These are phyloP conservation scores for Gallinago solitaria DNA, from an alignment of 2,797 vertebrate genomes.

Conservation along the genomic window DNA sequence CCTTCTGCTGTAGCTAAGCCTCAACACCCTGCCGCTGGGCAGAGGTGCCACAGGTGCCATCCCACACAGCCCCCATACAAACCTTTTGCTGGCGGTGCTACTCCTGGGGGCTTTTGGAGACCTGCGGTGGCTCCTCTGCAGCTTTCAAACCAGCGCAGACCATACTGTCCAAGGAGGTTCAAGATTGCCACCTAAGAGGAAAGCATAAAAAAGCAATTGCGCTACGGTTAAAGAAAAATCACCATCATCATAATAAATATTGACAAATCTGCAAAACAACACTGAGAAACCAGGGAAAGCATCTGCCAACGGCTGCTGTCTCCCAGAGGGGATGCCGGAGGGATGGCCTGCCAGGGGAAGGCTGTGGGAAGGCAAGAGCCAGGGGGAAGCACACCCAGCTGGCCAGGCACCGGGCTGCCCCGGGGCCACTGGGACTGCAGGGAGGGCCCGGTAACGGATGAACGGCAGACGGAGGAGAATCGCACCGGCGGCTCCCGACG, in stretches of 20 bases:
- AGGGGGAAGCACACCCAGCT: neutral
- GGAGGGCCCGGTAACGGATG: neutral
- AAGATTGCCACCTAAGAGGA: neutral
- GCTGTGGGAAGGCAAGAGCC: neutral
- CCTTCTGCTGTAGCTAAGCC: neutral
- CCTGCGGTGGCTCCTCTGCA: neutral
- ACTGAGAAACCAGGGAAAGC: neutral
- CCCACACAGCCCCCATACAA: neutral
- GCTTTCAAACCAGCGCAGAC: neutral
- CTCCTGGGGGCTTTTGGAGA: neutral
- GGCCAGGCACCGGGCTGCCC: neutral
- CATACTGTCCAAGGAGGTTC: neutral
- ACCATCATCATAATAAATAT: neutral
- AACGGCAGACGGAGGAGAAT: too few species aligned
- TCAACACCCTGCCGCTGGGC: rapidly evolving
- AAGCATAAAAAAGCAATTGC: neutral
- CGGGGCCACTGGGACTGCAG: neutral
- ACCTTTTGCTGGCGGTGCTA: neutral
- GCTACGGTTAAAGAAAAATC: neutral
- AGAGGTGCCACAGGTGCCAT: neutral
- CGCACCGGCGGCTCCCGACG: neutral
- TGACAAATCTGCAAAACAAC: neutral
- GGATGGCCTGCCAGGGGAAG: neutral
- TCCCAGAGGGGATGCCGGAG: neutral
- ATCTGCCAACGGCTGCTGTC: neutral